Percentiles rank a stretch among this genome's conserved stretches.
These are phyloP conservation scores for Gobius niger DNA, from an alignment of 2,113 vertebrate genomes.

Conservation along the genomic window DNA sequence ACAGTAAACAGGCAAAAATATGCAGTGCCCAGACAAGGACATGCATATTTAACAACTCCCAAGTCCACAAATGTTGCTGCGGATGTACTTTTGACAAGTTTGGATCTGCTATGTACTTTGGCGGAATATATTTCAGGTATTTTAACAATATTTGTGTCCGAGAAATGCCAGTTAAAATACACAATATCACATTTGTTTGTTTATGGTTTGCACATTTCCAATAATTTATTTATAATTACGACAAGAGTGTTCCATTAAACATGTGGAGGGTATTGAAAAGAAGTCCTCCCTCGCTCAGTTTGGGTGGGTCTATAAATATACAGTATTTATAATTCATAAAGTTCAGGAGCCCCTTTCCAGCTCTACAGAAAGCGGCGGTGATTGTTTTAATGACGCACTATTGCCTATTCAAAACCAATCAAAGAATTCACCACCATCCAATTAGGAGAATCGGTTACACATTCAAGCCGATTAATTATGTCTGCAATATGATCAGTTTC, in stretches of 20 bases:
- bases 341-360: too few species aligned
- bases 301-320: too few species aligned
- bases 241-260: too few species aligned
- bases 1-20: conserved; percentile 4
- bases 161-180: background rate
- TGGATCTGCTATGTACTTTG: background rate
- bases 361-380: background rate
- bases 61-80: conserved; percentile 1
- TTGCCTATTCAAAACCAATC: background rate
- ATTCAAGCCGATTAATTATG: conserved; percentile 45
- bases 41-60: conserved; percentile 3
- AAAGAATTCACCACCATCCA: conserved; percentile 4
- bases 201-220: too few species aligned
- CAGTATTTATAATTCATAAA: background rate
- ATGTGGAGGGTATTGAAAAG: too few species aligned
- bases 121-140: background rate
- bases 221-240: too few species aligned
- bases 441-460: conserved; percentile 11
- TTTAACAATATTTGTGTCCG: background rate
- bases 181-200: too few species aligned
- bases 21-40: conserved; percentile 7
- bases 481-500: conserved; percentile 47
- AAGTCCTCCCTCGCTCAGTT: too few species aligned
- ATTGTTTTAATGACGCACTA: background rate
- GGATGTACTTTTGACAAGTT: background rate